A percentile compares a stretch with the other conserved stretches of the same genome.
phyloP scores from a whole-genome alignment of 1,140 invertebrate genomes.

The Hyposmocoma kahamanoa region DNA sequence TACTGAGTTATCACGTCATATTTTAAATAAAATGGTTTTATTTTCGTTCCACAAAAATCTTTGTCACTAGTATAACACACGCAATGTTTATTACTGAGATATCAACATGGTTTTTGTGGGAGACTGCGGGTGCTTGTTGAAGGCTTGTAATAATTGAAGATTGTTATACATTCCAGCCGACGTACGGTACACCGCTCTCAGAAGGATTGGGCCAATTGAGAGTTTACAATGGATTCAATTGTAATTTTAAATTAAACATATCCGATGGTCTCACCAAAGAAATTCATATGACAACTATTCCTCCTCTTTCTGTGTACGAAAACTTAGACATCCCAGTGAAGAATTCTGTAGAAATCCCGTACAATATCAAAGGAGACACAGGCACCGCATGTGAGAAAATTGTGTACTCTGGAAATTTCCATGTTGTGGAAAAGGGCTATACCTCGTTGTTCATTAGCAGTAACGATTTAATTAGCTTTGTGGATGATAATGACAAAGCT shows the following conservation, averaged over 20 bases:
- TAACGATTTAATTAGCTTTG: constrained; percentile 39
- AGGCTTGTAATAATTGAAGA: too few relatives aligned
- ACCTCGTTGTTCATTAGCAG: constrained; percentile 67
- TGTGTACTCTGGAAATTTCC: constrained; percentile 29
- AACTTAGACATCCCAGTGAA: constrained; percentile 39
- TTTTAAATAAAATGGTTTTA: background rate
- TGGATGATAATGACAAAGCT: constrained; percentile 57
- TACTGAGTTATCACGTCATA: background rate
- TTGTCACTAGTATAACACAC: too few relatives aligned
- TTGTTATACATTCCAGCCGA: constrained; percentile 62
- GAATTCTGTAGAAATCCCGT: constrained; percentile 36
- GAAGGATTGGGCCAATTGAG: constrained; percentile 52
- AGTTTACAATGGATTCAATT: constrained; percentile 56
- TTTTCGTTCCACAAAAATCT: too few relatives aligned
- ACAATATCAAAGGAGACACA: constrained; percentile 32
- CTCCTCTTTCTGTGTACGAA: constrained; percentile 43
- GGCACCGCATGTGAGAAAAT: constrained; percentile 32
- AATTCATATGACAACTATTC: constrained; percentile 18
- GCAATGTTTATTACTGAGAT: too few relatives aligned
- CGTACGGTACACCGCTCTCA: constrained; percentile 57
- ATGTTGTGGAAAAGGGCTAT: constrained; percentile 45
- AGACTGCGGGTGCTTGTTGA: too few relatives aligned
- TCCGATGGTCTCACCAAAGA: constrained; percentile 6
- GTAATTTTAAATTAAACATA: constrained; percentile 43
- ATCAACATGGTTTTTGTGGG: too few relatives aligned